These are phyloP conservation scores for Scelioninae gen. 2 DNA, from an alignment of 2,888 invertebrate genomes.

Conservation along the genomic window DNA sequence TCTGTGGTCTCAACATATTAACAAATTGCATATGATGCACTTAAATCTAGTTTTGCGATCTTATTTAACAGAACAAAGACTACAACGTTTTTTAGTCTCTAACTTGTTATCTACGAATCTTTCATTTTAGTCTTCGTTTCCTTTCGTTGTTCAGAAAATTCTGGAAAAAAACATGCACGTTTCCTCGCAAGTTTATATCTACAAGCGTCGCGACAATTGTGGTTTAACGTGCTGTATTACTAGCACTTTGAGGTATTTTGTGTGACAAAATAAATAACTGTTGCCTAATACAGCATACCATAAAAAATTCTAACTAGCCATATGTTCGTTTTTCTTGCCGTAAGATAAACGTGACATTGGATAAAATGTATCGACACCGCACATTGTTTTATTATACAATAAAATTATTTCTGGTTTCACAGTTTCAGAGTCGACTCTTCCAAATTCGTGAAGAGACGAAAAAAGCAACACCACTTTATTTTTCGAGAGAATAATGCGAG, in stretches of 20 bases:
- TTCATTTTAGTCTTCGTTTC: no score
- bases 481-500: no score
- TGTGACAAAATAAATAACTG: conserved; percentile 49
- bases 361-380: conserved; percentile 63
- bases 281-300: conserved; percentile 63
- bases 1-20: no score
- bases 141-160: no score
- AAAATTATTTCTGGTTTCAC: conserved; percentile 28
- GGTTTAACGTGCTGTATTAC: conserved; percentile 16
- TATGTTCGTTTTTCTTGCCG: conserved; percentile 49
- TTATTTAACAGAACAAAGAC: no score
- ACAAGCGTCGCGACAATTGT: conserved; percentile 4
- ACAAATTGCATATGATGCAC: no score
- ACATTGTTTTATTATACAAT: conserved; percentile 63
- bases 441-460: neutral
- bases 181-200: no score
- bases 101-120: no score
- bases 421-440: conserved; percentile 7
- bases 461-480: conserved; percentile 17
- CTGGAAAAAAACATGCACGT: no score
- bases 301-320: conserved; percentile 63
- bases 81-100: no score
- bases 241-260: conserved; percentile 10
- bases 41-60: no score
- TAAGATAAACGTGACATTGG: no score